Percentiles rank a stretch among this genome's conserved stretches.
These are phyloP conservation scores for Rostratula benghalensis DNA, from an alignment of 2,113 vertebrate genomes.

Conservation along the genomic window DNA sequence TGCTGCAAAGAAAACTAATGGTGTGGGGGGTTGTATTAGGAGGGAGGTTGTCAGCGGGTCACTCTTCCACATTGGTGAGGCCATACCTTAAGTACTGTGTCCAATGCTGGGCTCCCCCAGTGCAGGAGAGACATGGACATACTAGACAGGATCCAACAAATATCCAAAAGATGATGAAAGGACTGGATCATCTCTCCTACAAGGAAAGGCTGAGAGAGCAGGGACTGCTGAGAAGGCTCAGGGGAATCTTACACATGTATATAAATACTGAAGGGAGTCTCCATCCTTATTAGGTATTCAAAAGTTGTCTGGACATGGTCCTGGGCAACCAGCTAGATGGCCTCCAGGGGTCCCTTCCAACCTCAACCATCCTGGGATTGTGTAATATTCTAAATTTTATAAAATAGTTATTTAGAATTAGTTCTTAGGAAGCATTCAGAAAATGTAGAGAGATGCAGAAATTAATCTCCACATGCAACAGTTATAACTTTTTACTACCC, in stretches of 20 bases:
- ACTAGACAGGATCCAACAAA: not conserved
- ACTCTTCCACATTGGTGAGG: not conserved
- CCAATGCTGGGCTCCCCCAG: not conserved
- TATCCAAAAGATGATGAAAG: not conserved
- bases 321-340: not conserved
- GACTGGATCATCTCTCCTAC: not conserved
- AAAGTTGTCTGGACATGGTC: not conserved
- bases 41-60: not conserved
- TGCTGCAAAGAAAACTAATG: not conserved
- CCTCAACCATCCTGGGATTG: not conserved
- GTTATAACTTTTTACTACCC: not conserved
- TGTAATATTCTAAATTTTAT: not conserved
- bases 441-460: not conserved
- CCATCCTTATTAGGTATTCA: not conserved
- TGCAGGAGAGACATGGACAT: not conserved
- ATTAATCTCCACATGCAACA: not conserved
- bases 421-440: not conserved
- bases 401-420: not conserved
- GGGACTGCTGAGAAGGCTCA: not conserved
- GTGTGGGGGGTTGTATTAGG: not conserved
- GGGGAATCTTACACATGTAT: too few relatives aligned
- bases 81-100: not conserved
- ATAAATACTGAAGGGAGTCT: not conserved
- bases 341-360: not conserved
- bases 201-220: not conserved